Base-by-base conservation (phyloP, 2,113 vertebrate genomes). In the Centropus unirufus region DNA sequence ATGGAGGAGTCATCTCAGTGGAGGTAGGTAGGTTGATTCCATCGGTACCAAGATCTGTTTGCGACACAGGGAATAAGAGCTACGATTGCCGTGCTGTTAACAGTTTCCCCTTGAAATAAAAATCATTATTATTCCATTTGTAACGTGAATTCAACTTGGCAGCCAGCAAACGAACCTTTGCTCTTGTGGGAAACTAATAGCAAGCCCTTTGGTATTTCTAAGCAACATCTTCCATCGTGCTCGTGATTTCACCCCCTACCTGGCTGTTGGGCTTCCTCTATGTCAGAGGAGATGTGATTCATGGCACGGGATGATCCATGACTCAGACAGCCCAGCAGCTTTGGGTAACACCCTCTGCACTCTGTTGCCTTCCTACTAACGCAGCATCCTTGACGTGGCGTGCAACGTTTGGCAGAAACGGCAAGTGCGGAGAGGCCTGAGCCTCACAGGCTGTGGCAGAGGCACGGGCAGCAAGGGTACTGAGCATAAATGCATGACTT, bases 21-120 rank as follows among this genome's bases (percentile, higher is more conserved):
- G 95, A 98, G 98, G 97, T 98, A 98, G 92, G 97, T 98, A 80
- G 98, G 97, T 78, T 98, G 97, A 87, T 98, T 98, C 98, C 98
- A 98, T 97, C 98, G 96, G 92, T 98, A 98, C 98, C 98, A 98
- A 26, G 98, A 97, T 95, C 98, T 98, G 90, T 63, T 94, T 80
- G 57, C 67, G 63, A 96, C 83, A 92, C 73, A 92, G 54, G 59
- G 72, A 91, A 36, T 10, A 61, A 74, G 11, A 89, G 27, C 58
- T 68, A 61, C 64, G 34, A 20, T 82, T 66, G 73, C 78, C 51
- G 10, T 2, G 2, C 9, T 52, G 36, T 52, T 40, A 54, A 72
- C 9, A 1, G 9, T 61, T 85, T 40, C 72, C 76, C 76, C 80
- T 74, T 26, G 22, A 59, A 80, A 72, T 2, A 47, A 39, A 52